These are phyloP conservation scores for Polyommatus icarus DNA, from an alignment of 2,888 invertebrate species.

Conservation along the genomic window DNA sequence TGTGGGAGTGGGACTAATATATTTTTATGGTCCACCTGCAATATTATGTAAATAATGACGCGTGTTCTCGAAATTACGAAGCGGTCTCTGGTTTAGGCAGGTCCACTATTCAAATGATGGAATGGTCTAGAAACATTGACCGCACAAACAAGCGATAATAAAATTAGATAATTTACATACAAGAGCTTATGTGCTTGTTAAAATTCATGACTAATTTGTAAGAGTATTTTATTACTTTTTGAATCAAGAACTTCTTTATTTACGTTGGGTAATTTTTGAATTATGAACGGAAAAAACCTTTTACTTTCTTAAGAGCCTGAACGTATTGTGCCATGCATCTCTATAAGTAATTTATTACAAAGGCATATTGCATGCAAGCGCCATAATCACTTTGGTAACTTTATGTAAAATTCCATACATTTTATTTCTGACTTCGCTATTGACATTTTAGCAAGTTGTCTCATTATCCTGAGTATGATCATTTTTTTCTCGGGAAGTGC, in stretches of 20 bases:
- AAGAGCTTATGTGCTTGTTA: not conserved
- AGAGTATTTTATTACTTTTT: not conserved
- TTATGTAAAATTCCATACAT: too few species aligned
- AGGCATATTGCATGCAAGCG: too few species aligned
- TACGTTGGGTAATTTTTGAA: not conserved
- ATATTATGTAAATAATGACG: not conserved
- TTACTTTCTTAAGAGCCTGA: not conserved
- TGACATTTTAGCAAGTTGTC: too few species aligned
- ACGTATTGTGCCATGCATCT: too few species aligned
- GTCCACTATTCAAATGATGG: not conserved
- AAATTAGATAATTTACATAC: conserved; percentile 6
- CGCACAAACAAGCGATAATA: not conserved
- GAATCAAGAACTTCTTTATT: not conserved
- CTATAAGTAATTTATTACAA: too few species aligned
- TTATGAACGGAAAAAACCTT: not conserved
- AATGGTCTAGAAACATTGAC: conserved; percentile 9
- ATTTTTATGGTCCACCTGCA: not conserved
- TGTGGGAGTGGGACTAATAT: not conserved
- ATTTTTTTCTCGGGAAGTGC: not conserved
- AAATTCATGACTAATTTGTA: not conserved
- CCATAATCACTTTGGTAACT: too few species aligned
- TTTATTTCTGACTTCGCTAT: too few species aligned
- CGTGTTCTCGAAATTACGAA: not conserved
- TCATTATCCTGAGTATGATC: not conserved
- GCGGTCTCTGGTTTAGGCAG: not conserved